Conservation (phyloP, 2,113 vertebrate genomes). For the Pseudois nayaur region DNA sequence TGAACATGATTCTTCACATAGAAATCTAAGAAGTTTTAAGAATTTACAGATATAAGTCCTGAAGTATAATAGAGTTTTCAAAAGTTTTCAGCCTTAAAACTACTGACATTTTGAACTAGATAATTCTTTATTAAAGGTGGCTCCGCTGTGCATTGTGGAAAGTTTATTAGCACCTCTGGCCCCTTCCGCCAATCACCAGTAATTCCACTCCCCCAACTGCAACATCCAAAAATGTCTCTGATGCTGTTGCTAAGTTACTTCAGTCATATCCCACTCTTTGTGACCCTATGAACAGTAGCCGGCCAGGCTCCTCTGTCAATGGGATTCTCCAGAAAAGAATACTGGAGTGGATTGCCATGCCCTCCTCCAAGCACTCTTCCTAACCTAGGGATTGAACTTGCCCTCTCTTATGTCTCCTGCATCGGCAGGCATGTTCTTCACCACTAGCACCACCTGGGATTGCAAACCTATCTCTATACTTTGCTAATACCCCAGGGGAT, state of each 20-base stretch:
- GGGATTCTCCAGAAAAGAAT: background rate
- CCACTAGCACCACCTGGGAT: background rate
- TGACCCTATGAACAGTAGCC: background rate
- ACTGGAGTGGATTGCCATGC: background rate
- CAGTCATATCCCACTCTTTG: background rate
- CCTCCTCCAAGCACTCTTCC: background rate
- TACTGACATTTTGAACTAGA: background rate
- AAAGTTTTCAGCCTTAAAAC: background rate
- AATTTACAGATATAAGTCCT: background rate
- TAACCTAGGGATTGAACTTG: background rate
- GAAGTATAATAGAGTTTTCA: background rate
- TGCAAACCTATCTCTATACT: background rate
- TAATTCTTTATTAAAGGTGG: background rate
- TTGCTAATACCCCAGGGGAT: background rate
- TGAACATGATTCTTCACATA: background rate
- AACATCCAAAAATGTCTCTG: background rate
- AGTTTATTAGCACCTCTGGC: background rate
- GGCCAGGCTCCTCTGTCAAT: background rate
- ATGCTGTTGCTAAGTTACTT: background rate
- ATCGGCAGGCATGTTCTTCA: background rate
- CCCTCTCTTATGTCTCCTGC: background rate
- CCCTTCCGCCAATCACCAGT: background rate
- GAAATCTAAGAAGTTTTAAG: background rate
- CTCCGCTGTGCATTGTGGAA: background rate
- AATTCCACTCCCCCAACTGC: rapidly evolving